phyloP scores from a whole-genome alignment of 1,140 invertebrate species.

The Carcinoscorpius rotundicauda region DNA sequence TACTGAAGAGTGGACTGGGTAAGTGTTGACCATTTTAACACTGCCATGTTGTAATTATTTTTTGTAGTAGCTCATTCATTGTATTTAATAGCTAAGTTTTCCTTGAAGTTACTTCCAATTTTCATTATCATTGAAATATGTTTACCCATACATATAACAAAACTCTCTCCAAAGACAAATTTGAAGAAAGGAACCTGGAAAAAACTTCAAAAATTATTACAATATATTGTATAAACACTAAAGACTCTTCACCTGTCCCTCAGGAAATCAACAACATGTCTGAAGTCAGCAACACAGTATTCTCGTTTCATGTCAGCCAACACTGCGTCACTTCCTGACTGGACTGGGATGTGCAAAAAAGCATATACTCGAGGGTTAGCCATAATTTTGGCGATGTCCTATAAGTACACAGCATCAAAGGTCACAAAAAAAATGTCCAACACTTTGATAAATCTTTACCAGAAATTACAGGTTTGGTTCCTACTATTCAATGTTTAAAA shows the following conservation, averaged over 20 bases:
- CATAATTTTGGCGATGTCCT: constrained; percentile 79
- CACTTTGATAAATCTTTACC: not conserved
- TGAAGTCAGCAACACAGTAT: constrained; percentile 78
- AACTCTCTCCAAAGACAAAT: no score
- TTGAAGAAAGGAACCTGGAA: constrained; percentile 8
- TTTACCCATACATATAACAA: no score
- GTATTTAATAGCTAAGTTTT: no score
- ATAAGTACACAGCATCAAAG: constrained; percentile 11
- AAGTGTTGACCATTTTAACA: no score
- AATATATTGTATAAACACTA: not conserved
- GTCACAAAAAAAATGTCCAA: constrained; percentile 4
- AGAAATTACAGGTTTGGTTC: no score
- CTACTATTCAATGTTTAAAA: no score
- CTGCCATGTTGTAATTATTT: no score
- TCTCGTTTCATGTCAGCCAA: constrained; percentile 93
- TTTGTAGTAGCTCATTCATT: no score
- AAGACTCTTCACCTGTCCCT: constrained; percentile 45
- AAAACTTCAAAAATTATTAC: not conserved
- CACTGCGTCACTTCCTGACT: constrained; percentile 88
- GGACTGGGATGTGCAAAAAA: constrained; percentile 94
- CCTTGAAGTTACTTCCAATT: no score
- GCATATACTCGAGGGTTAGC: constrained; percentile 79
- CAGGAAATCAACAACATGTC: constrained; percentile 74
- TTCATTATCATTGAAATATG: no score
- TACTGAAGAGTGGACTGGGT: no score